Evolutionary conservation across 2,888 invertebrate genomes (phyloP).

Genomic region (Unio delphinus): DNA sequence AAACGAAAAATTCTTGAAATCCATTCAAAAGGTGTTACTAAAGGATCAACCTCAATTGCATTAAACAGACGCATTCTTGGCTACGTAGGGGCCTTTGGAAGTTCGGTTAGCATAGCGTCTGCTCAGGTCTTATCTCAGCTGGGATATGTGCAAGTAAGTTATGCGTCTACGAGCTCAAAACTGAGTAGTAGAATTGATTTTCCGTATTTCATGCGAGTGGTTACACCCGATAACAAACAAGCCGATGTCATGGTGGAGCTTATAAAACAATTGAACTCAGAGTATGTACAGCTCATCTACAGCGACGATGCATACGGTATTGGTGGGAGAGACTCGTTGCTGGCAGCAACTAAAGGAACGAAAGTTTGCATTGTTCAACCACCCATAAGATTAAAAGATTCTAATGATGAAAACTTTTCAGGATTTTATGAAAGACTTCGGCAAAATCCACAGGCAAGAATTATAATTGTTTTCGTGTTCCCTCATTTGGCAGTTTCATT

Average conservation of each 20-base stretch:
- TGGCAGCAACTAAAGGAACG: background rate
- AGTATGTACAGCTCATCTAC: constrained; percentile 5
- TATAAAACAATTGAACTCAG: background rate
- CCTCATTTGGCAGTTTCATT: constrained; percentile 15
- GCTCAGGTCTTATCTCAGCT: background rate
- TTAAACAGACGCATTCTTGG: background rate
- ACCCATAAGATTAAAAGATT: constrained; percentile 12
- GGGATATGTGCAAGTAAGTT: background rate
- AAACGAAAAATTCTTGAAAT: background rate
- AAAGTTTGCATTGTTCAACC: constrained; percentile 9
- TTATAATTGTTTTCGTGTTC: constrained; percentile 28
- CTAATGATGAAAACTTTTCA: constrained; percentile 6
- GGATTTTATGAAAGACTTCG: constrained; percentile 15
- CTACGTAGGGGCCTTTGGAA: background rate
- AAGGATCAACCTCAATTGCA: background rate
- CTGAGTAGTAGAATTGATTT: background rate
- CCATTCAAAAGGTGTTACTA: background rate
- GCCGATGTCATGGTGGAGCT: background rate
- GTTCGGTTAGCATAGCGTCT: background rate
- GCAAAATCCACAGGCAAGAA: constrained; percentile 19
- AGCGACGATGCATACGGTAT: background rate
- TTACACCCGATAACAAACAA: background rate
- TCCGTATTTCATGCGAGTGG: background rate
- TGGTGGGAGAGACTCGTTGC: background rate
- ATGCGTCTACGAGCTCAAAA: background rate